phyloP scores from a whole-genome alignment of 2,113 vertebrate genomes.

The Cathartes aura region DNA sequence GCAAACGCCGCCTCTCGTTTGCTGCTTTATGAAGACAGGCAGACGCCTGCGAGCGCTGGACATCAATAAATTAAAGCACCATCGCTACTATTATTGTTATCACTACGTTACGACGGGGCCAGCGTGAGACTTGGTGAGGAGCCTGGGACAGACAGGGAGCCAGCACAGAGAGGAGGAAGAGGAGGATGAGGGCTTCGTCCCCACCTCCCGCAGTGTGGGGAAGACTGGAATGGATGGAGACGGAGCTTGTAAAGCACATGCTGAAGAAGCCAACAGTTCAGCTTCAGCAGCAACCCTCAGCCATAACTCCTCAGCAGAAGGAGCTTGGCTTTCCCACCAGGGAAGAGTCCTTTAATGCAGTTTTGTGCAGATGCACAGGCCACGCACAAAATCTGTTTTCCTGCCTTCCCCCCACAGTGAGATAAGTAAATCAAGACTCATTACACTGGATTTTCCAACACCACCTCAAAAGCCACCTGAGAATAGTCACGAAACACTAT shows the following conservation, averaged over 20 bases:
- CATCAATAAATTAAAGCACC: background rate
- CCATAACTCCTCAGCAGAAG: background rate
- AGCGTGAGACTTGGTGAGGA: background rate
- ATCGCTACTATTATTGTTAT: background rate
- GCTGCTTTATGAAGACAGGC: background rate
- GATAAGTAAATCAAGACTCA: background rate
- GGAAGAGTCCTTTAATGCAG: background rate
- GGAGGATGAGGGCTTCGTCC: background rate
- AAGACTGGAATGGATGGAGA: background rate
- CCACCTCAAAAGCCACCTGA: background rate
- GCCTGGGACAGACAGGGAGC: background rate
- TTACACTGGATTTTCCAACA: background rate
- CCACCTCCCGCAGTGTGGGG: fast-evolving
- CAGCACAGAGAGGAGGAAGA: background rate
- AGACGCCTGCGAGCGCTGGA: fast-evolving
- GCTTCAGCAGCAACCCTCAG: background rate
- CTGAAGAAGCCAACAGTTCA: background rate
- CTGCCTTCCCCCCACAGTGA: background rate
- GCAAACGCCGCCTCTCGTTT: fast-evolving
- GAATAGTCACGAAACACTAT: background rate
- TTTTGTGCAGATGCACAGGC: background rate
- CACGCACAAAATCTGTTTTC: background rate
- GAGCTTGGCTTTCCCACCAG: background rate
- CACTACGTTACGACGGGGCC: fast-evolving
- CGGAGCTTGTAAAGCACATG: background rate